phyloP scores from a whole-genome alignment of 2,797 vertebrate species.

The Lagodon rhomboides region DNA sequence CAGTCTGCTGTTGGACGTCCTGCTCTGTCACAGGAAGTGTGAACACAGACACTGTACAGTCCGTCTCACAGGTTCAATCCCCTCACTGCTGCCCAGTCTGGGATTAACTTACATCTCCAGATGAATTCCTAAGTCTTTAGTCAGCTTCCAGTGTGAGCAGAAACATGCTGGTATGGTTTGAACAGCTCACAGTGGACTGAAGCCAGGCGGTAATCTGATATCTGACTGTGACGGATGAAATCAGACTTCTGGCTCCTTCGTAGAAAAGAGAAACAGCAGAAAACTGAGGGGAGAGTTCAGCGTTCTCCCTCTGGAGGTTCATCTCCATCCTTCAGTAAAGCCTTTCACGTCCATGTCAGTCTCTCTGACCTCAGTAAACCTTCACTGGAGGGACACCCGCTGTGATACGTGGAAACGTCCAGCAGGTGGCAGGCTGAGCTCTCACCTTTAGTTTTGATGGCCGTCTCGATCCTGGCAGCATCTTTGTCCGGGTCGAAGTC shows the following conservation, averaged over 20 bases:
- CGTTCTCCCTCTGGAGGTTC: too few species aligned
- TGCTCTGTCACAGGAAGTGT: slow-evolving; percentile 1
- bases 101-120: not conserved
- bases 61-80: not conserved
- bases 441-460: slow-evolving; percentile 96
- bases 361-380: not conserved
- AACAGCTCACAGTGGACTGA: slow-evolving; percentile 7
- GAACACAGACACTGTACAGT: not conserved
- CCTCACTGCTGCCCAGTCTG: not conserved
- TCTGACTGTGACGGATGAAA: not conserved
- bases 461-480: slow-evolving; percentile 91
- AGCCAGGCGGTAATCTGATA: slow-evolving; percentile 4
- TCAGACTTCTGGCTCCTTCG: not conserved
- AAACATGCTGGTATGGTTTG: slow-evolving; percentile 3
- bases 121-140: not conserved
- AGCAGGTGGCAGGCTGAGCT: not conserved
- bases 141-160: not conserved
- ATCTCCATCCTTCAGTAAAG: too few species aligned
- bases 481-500: slow-evolving; percentile 93
- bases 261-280: not conserved
- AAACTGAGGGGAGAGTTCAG: not conserved
- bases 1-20: not conserved
- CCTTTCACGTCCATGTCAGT: too few species aligned
- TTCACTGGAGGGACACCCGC: not conserved
- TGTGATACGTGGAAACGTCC: not conserved